These are phyloP conservation scores for Tenualosa thibaudeaui DNA, from an alignment of 2,797 vertebrate species.

Conservation along the genomic window DNA sequence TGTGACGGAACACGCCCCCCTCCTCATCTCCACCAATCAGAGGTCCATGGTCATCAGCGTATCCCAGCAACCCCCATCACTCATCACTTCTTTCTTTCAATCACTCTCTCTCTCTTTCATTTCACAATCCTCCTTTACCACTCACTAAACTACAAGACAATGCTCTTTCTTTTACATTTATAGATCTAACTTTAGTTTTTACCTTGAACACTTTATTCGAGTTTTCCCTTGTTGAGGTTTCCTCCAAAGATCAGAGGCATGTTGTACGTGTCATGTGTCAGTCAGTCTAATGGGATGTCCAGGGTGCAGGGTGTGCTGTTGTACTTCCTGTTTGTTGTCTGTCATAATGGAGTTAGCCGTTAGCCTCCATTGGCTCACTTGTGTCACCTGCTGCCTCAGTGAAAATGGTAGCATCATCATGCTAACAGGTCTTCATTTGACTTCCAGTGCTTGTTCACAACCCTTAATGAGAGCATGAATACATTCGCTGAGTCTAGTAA, in stretches of 20 bases:
- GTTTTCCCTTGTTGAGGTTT: too few species aligned
- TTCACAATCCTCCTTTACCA: neutral
- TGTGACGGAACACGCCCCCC: neutral
- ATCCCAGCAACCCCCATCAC: neutral
- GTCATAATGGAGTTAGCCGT: too few species aligned
- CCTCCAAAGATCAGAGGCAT: too few species aligned
- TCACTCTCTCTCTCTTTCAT: neutral
- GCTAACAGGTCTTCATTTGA: neutral
- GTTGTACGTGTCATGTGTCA: too few species aligned
- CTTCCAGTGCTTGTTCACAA: too few species aligned
- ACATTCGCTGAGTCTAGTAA: too few species aligned
- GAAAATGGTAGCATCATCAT: neutral
- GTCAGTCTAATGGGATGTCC: too few species aligned
- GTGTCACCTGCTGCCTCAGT: neutral
- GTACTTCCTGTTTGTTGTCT: too few species aligned
- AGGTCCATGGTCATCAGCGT: neutral
- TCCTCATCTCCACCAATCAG: conserved; percentile 12
- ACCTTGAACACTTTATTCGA: neutral
- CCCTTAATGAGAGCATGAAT: too few species aligned
- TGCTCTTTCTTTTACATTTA: neutral
- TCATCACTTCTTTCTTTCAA: neutral
- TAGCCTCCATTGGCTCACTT: neutral
- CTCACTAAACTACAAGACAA: too few species aligned
- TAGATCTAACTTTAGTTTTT: neutral
- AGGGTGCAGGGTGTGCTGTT: too few species aligned